Conservation (phyloP, 2,888 invertebrate species). For the Trimorus sp. region DNA sequence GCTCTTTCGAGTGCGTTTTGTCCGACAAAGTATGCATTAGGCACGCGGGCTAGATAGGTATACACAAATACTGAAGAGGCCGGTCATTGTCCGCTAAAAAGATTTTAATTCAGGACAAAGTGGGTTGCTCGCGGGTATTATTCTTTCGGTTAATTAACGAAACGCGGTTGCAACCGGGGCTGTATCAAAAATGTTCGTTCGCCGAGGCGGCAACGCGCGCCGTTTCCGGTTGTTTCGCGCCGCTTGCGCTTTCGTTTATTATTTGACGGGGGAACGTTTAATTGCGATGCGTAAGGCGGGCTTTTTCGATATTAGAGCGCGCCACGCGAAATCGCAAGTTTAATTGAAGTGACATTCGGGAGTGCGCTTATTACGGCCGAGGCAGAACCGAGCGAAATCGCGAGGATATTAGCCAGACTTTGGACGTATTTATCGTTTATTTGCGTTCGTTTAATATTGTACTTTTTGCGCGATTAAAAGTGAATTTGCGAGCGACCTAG, state of each 20-base stretch:
- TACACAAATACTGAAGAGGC: slow-evolving; percentile 32
- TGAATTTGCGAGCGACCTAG: too few relatives aligned
- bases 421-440: too few relatives aligned
- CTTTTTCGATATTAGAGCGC: too few relatives aligned
- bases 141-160: slow-evolving; percentile 15
- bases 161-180: background rate
- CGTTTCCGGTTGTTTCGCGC: background rate
- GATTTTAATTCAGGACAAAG: slow-evolving; percentile 25
- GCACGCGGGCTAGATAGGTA: slow-evolving; percentile 21
- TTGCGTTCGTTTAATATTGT: too few relatives aligned
- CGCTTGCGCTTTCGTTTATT: slow-evolving; percentile 1
- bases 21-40: slow-evolving; percentile 48
- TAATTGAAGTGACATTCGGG: too few relatives aligned
- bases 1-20: slow-evolving; percentile 52
- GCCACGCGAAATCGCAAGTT: too few relatives aligned
- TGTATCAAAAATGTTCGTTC: slow-evolving; percentile 6
- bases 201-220: background rate
- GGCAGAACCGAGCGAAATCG: too few relatives aligned
- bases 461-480: too few relatives aligned
- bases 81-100: slow-evolving; percentile 42
- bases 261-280: background rate
- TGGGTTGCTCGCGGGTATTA: slow-evolving; percentile 19
- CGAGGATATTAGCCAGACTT: too few relatives aligned
- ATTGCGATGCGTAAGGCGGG: too few relatives aligned
- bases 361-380: too few relatives aligned